Percentiles rank a stretch among this genome's conserved stretches.
These are phyloP conservation scores for Psittacula derbiana DNA, from an alignment of 2,797 vertebrate genomes.

Conservation along the genomic window DNA sequence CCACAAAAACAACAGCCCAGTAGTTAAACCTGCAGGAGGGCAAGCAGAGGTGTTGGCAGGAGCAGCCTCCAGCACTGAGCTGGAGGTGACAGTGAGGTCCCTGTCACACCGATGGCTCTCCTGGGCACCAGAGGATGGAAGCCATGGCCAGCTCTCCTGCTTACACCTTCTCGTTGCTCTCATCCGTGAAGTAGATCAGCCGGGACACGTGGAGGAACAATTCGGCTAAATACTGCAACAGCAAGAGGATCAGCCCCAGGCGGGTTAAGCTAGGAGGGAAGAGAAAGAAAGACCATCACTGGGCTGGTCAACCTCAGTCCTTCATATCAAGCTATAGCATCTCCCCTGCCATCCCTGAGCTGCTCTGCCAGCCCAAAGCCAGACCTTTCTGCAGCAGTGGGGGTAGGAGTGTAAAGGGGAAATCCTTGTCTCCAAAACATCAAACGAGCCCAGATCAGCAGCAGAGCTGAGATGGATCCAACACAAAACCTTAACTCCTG, in stretches of 20 bases:
- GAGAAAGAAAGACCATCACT: not conserved
- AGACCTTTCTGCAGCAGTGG: not conserved
- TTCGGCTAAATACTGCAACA: slow-evolving; percentile 92
- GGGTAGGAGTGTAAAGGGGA: not conserved
- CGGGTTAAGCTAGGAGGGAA: slow-evolving; percentile 84
- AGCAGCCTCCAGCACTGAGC: not conserved
- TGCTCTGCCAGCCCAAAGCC: not conserved
- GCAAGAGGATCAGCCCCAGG: slow-evolving; percentile 89
- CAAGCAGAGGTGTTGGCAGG: not conserved
- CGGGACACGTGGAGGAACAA: slow-evolving; percentile 91
- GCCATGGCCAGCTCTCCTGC: not conserved
- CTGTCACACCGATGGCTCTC: not conserved
- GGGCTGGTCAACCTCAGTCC: not conserved
- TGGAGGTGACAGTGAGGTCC: not conserved
- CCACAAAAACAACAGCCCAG: slow-evolving; percentile 91
- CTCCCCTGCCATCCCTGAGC: not conserved
- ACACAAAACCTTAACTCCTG: not conserved
- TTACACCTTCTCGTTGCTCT: slow-evolving; percentile 95
- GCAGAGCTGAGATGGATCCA: not conserved
- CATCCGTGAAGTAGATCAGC: slow-evolving; percentile 91
- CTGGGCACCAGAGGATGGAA: not conserved
- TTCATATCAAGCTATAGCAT: not conserved
- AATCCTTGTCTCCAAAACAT: not conserved
- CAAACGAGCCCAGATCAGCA: not conserved
- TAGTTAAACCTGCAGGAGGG: slow-evolving; percentile 84